Evolutionary conservation across 1,140 invertebrate genomes (phyloP), one percentile per base, ranked within the genome.

Genomic region (Pseudobourletiella spinata): DNA sequence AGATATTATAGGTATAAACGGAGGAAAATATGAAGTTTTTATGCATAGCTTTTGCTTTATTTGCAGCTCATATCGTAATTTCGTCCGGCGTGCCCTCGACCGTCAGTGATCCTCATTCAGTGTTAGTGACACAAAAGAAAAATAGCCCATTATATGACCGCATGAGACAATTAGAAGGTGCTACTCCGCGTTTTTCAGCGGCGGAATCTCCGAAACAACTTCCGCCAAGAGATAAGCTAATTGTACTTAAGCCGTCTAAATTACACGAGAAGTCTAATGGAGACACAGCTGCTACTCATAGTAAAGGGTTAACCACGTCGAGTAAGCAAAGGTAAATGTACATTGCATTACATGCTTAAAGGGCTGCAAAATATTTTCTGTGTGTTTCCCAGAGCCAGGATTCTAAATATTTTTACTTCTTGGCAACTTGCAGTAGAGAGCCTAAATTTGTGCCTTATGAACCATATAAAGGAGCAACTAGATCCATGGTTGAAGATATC

Each of bases 371-470:
- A 48, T 48, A 48, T 18, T 25, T 6, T 8, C 22, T 48, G 6
- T 18, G 24, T 25, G 16, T 48, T 48, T 48, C 16, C 11, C 16
- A 48, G 6, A 14, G 35, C 11, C 18, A 42, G 35, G 18, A 42
- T n/a, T n/a, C n/a, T n/a, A n/a, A n/a, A n/a, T n/a, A n/a, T n/a
- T n/a, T n/a, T n/a, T n/a, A n/a, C n/a, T n/a, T n/a, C n/a, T n/a
- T 14, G 35, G 35, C 35, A 42, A 18, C 11, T 18, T 42, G 18
- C 35, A n/a, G 1, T 39, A 69, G 67, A 48, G 51, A 69, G 39
- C 67, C 67, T n/a, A 65, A 61, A 32, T 69, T 69, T 58, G 57
- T 69, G n/a, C 67, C 67, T 24, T 69, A 69, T 64, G 67, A 69
- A 51, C 67, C 67, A 15, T 69, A 69, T 24, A 48, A 42, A 15